A percentile compares a stretch with the other conserved stretches of the same genome.
These are phyloP conservation scores for Lypha dubia DNA, from an alignment of 2,888 invertebrate species.

Conservation along the genomic window DNA sequence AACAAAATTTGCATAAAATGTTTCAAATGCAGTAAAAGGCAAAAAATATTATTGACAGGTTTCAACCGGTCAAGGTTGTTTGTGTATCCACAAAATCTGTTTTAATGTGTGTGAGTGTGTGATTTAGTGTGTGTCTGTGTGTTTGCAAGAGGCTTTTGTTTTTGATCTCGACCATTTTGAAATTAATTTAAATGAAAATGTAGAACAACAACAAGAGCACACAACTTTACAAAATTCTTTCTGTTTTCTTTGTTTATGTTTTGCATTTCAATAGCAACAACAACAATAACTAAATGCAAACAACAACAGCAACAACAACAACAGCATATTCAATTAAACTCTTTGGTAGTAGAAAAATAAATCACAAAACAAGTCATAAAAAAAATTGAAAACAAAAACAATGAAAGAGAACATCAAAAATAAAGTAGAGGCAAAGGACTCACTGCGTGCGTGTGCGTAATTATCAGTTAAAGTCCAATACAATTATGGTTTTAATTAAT, in stretches of 20 bases:
- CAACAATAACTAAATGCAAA: constrained; percentile 29
- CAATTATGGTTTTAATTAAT: constrained; percentile 76
- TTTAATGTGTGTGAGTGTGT: not conserved
- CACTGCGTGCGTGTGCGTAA: constrained; percentile 84
- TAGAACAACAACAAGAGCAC: constrained; percentile 41
- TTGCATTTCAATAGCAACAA: constrained; percentile 42
- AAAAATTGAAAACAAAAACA: constrained; percentile 32
- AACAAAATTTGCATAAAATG: not conserved
- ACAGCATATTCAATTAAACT: constrained; percentile 19
- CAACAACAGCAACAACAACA: constrained; percentile 37
- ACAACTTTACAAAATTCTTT: constrained; percentile 25
- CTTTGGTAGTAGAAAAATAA: constrained; percentile 3
- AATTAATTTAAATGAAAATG: constrained; percentile 46
- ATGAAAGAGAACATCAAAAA: constrained; percentile 21
- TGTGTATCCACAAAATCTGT: constrained; percentile 6
- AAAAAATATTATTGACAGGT: constrained; percentile 22
- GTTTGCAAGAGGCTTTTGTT: constrained; percentile 7
- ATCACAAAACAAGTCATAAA: constrained; percentile 18
- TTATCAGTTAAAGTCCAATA: constrained; percentile 82
- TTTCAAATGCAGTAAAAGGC: constrained; percentile 3
- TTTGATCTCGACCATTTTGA: constrained; percentile 25
- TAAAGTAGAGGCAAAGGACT: constrained; percentile 77
- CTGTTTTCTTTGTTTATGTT: constrained; percentile 19
- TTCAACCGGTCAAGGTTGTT: not conserved
- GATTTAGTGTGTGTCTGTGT: not conserved